Evolutionary conservation across 2,888 invertebrate genomes (phyloP).

Genomic region (Gisinianus flammeolus): DNA sequence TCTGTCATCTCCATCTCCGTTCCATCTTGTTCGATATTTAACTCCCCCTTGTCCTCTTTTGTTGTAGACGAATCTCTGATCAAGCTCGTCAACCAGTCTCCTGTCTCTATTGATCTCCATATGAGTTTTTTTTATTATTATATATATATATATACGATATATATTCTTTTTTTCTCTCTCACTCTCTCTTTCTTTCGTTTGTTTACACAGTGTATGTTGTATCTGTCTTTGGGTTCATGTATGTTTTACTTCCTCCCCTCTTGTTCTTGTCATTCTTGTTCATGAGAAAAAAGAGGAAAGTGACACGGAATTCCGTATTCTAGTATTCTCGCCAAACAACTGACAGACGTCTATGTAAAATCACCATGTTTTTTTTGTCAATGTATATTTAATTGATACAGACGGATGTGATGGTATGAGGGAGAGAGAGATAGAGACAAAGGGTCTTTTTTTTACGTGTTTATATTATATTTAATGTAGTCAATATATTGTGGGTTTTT

Average conservation of each 20-base stretch:
- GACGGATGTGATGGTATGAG: too few species aligned
- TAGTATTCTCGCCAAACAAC: too few species aligned
- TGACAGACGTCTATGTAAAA: too few species aligned
- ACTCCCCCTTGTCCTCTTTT: constrained; percentile 26
- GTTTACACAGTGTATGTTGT: background rate
- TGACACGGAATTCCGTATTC: too few species aligned
- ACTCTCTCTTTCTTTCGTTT: background rate
- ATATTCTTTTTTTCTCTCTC: background rate
- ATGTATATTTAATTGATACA: too few species aligned
- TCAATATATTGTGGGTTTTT: too few species aligned
- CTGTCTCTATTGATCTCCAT: constrained; percentile 7
- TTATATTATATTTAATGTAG: too few species aligned
- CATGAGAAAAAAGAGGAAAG: too few species aligned
- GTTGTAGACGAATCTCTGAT: constrained; percentile 27
- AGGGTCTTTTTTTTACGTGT: too few species aligned
- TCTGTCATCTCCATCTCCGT: constrained; percentile 33
- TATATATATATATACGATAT: too few species aligned
- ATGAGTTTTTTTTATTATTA: constrained; percentile 10
- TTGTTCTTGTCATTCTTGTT: background rate
- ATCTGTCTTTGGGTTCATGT: background rate
- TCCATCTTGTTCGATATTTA: constrained; percentile 36
- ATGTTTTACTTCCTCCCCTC: background rate
- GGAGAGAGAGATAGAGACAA: too few species aligned
- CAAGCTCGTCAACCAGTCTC: constrained; percentile 37
- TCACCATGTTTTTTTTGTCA: too few species aligned